phyloP scores from a whole-genome alignment of 2,797 vertebrate genomes.

The Cirrhinus molitorella region DNA sequence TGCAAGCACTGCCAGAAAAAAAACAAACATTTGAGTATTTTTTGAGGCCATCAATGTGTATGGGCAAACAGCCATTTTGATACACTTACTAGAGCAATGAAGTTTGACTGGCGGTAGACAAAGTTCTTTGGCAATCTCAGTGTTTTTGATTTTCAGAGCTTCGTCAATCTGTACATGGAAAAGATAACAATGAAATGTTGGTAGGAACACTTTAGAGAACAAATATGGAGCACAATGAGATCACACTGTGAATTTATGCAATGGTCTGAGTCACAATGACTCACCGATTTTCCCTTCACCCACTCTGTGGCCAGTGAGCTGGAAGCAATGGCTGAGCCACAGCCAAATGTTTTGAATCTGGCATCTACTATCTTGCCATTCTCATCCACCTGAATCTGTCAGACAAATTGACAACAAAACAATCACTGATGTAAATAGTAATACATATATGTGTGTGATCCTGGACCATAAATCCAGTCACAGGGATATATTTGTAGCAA shows the following conservation, averaged over 20 bases:
- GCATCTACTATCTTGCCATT: constrained; percentile 92
- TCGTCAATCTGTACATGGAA: constrained; percentile 86
- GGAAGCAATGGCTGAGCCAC: constrained; percentile 96
- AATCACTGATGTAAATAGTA: neutral
- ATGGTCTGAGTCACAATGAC: constrained; percentile 50
- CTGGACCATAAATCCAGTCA: too few relatives aligned
- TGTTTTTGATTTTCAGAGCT: constrained; percentile 92
- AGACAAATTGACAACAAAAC: neutral
- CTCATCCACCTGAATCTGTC: constrained; percentile 91
- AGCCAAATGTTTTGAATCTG: constrained; percentile 96
- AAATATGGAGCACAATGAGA: neutral
- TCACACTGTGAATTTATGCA: neutral
- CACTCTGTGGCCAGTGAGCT: constrained; percentile 96
- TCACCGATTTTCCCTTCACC: constrained; percentile 98
- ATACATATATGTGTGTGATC: too few relatives aligned
- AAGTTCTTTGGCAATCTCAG: constrained; percentile 96
- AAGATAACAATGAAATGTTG: neutral
- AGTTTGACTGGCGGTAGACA: constrained; percentile 96
- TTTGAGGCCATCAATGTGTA: neutral
- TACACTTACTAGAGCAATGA: constrained; percentile 92
- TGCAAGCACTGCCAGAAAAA: constrained; percentile 86
- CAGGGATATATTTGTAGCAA: too few relatives aligned
- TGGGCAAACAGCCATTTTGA: neutral
- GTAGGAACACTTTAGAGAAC: neutral
- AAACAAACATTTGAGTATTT: neutral